phyloP scores from a whole-genome alignment of 2,888 invertebrate genomes.

The Chrysolina oricalcia region DNA sequence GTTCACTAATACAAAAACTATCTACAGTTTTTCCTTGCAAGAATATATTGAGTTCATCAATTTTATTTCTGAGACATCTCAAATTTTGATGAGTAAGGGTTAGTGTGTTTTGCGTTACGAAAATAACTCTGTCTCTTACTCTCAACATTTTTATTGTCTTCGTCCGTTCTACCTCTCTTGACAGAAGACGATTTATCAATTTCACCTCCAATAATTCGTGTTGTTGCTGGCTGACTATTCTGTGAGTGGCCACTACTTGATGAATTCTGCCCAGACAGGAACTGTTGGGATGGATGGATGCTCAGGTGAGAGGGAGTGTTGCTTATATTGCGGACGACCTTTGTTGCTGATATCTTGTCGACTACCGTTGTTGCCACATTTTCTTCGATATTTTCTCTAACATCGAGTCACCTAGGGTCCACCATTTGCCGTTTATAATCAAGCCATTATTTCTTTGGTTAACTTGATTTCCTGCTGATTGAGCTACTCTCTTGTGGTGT shows the following conservation, averaged over 20 bases:
- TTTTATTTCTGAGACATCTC: slow-evolving; percentile 20
- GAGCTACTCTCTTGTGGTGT: slow-evolving; percentile 1
- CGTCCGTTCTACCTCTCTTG: slow-evolving; percentile 19
- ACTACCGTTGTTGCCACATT: slow-evolving; percentile 22
- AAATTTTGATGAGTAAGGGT: no score
- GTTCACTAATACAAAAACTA: no score
- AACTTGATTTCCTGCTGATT: no score
- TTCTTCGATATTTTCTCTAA: slow-evolving; percentile 20
- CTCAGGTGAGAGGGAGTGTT: no score
- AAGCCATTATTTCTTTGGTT: slow-evolving; percentile 20
- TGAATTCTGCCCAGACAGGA: no score
- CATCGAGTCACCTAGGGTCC: slow-evolving; percentile 25
- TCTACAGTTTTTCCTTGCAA: no score
- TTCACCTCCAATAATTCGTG: no score
- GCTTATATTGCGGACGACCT: slow-evolving; percentile 9
- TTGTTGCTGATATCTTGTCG: slow-evolving; percentile 19
- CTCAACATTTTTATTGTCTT: slow-evolving; percentile 20
- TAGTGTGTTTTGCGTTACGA: slow-evolving; percentile 21
- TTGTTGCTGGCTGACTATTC: no score
- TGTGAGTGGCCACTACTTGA: no score
- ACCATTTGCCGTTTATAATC: slow-evolving; percentile 23
- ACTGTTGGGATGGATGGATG: not conserved
- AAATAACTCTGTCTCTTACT: slow-evolving; percentile 27
- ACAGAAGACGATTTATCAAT: slow-evolving; percentile 11
- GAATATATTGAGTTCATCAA: no score